A percentile compares a stretch with the other conserved stretches of the same genome.
Evolutionary conservation across 2,113 vertebrate genomes (phyloP).

Genomic region (Gobiocypris rarus): DNA sequence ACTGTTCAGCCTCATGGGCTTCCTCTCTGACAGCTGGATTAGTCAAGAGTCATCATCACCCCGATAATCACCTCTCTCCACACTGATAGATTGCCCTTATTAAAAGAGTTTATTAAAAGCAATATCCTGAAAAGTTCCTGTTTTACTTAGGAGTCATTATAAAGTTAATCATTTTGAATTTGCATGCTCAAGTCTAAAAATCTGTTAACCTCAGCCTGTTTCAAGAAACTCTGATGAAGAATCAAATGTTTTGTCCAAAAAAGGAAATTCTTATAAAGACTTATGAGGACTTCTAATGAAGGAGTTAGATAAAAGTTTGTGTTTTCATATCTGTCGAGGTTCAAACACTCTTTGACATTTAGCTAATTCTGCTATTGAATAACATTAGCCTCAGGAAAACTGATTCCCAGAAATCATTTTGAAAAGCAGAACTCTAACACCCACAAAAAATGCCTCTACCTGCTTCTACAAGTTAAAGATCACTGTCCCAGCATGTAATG

Average conservation of each 20-base stretch:
- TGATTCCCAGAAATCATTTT: not conserved
- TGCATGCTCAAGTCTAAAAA: not conserved
- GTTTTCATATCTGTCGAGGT: not conserved
- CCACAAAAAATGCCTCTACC: constrained; percentile 28
- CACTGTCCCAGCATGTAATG: constrained; percentile 31
- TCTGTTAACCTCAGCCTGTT: not conserved
- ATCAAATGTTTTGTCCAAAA: too few relatives aligned
- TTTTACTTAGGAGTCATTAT: not conserved
- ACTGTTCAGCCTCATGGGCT: constrained; percentile 9
- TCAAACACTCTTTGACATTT: constrained; percentile 12
- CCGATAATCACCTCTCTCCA: not conserved
- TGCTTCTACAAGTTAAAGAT: constrained; percentile 42
- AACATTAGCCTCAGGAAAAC: constrained; percentile 21
- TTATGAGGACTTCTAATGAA: not conserved
- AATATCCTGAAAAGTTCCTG: not conserved
- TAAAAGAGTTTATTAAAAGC: not conserved
- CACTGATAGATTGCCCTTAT: not conserved
- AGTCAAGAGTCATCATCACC: constrained; percentile 11
- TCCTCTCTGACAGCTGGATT: constrained; percentile 30
- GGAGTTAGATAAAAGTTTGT: not conserved
- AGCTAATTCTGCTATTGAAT: constrained; percentile 26
- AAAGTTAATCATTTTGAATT: not conserved
- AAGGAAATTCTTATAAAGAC: too few relatives aligned
- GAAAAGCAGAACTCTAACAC: constrained; percentile 5
- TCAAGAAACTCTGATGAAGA: not conserved